Conservation (phyloP, 2,888 invertebrate species). For the Dicyrtoma fusca region DNA sequence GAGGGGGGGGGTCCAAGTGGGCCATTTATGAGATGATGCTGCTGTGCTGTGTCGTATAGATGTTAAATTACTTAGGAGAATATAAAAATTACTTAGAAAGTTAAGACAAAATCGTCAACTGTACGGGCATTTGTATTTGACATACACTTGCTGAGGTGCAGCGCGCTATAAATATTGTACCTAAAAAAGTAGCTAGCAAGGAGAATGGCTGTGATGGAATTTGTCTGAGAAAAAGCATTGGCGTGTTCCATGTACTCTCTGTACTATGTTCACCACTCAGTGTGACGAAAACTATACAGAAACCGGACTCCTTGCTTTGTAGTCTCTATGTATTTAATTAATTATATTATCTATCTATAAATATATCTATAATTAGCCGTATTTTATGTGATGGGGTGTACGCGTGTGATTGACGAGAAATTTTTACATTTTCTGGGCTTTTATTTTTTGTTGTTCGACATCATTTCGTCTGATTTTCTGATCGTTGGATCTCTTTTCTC, state of each 20-base stretch:
- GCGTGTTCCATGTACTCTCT: too few relatives aligned
- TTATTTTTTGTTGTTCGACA: background rate
- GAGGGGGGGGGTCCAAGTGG: background rate
- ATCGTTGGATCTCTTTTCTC: background rate
- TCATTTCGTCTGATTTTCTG: background rate
- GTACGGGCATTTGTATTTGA: slow-evolving; percentile 38
- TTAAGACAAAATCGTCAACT: slow-evolving; percentile 14
- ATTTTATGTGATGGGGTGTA: slow-evolving; percentile 8
- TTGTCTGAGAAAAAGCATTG: slow-evolving; percentile 3
- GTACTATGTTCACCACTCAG: background rate
- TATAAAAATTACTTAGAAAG: background rate
- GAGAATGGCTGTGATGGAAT: slow-evolving; percentile 28
- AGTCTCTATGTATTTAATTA: slow-evolving; percentile 21
- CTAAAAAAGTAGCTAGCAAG: slow-evolving; percentile 45
- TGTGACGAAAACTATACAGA: slow-evolving; percentile 28
- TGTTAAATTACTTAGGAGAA: slow-evolving; percentile 1
- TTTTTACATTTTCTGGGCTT: background rate
- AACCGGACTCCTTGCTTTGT: slow-evolving; percentile 32
- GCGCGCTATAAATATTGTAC: slow-evolving; percentile 55
- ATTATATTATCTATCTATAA: background rate
- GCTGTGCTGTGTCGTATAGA: slow-evolving; percentile 20
- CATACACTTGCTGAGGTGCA: slow-evolving; percentile 43
- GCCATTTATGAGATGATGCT: slow-evolving; percentile 17
- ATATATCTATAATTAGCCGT: background rate
- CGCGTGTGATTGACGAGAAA: background rate